Evolutionary conservation across 2,797 vertebrate genomes (phyloP), one percentile per base, ranked within the genome.

Genomic region (Pogoniulus pusillus): DNA sequence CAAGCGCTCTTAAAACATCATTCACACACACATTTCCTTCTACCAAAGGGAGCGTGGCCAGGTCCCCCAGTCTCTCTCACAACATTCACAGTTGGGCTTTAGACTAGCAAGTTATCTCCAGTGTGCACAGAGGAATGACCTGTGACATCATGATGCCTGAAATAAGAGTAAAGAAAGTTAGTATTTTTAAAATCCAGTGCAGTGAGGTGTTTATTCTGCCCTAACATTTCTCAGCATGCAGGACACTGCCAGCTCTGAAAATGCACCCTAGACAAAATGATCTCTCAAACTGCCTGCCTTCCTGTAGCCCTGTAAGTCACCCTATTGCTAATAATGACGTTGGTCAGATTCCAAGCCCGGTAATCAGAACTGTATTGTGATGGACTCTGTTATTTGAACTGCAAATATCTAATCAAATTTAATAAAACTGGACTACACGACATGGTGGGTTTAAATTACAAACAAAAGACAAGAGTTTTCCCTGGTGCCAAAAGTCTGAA

Each of bases 341-440:
- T 43, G 80, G 60, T 55, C 51, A 8, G 45, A 71, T 68, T 92
- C 81, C 93, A 92, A 74, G 51, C 53, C 85, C 45, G 9, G 60
- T 84, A 86, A 93, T 84, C 92, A 74, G 45, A 88, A 72, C 74
- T 53, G 51, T n/a, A 73, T 53, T 79, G 85, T 30, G 71, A 92
- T 84, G 74, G 87, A 80, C 63, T 91, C 78, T 51, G 55, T 66
- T 88, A 91, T 72, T 60, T 87, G 83, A 94, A 65, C 69, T 59
- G 66, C 85, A 90, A 94, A 93, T 70, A 91, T 86, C 90, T 85
- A 80, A 94, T 92, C 83, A 87, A 85, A 91, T 92, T 88, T 91
- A 91, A 92, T 91, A 91, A 91, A 96, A 92, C 11, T 78, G 79
- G 75, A 74, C 88, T 78, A 80, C 24, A 45, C 2, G 41, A 94